Base-by-base conservation (phyloP, 1,140 invertebrate genomes). In the Diabrotica virgifera region DNA sequence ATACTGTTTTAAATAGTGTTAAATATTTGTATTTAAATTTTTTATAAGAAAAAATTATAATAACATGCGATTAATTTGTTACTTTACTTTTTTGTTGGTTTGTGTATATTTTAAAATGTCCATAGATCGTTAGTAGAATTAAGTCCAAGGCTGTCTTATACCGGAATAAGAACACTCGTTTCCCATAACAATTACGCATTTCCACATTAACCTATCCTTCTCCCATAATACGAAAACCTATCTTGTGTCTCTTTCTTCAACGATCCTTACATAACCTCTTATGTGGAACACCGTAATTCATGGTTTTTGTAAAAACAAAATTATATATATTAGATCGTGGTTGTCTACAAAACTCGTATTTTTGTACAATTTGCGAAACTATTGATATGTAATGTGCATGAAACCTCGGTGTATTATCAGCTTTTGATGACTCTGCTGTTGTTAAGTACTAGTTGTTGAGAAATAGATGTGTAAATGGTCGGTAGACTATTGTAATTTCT, bases 271-370 rank as follows among this genome's bases (percentile, higher is more conserved):
- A 38, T 50, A 60, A 60, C 50, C 4, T 52, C 40, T 24, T 52
- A 60, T 60, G 59, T 60, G 40, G 59, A 60, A 60, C 58, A 60
- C n/a, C 13, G 12, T 60, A 60, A 60, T 60, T 13, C 46, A 51
- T 35, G 59, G 14, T 60, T 24, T 60, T 52, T 52, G 13, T 60
- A 52, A 60, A 60, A 51, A 60, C n/a, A 11, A 52, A 60, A 60
- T 60, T 60, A 60, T 60, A 60, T 36, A 36, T 52, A 60, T 60
- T 60, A 60, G 24, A 24, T 35, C 3, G 5, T 52, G 53, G 5
- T 55, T 55, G 53, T 13, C 10, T 11, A 55, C 13, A 40, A 14
- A 36, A 51, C 35, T 36, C 13, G 35, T 60, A 60, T 60, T 57
- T 53, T 57, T 57, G 55, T 36, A 57, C 55, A 57, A 57, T 37